Evolutionary conservation across 2,113 vertebrate species (phyloP), one percentile per base, ranked within the genome.

Genomic region (Gobius niger): DNA sequence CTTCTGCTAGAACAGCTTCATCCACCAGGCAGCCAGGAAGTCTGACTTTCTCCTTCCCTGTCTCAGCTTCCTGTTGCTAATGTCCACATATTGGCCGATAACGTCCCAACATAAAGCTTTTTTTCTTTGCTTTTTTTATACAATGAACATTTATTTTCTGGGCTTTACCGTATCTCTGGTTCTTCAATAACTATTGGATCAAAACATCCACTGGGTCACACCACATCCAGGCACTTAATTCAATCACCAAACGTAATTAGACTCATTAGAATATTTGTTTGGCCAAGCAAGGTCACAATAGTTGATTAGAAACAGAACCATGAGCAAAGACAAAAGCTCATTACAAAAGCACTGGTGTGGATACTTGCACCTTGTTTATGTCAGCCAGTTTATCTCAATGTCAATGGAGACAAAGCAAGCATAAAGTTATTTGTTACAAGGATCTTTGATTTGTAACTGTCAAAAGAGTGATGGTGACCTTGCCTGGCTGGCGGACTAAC

Each of bases 381-480:
- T 88, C 77, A 80, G 63, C 82, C 75, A 70, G 78, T 86, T 89
- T 77, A 89, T 84, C 87, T 82, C 90, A 92, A 91, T 90, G 90
- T 88, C 88, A 73, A 74, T 61, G 82, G 78, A 84, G 82, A 75
- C 81, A 84, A 82, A 85, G 82, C 74, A 78, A 82, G 68, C 84
- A 83, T 79, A 66, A 83, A 89, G 72, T 73, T 85, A 83, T 91
- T 92, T 91, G 85, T 89, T 85, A 82, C 84, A 85, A 84, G 85
- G 80, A 79, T 87, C 85, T 88, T 86, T 89, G 83, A 89, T 91
- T 92, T 90, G 85, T 82, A 72, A 60, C 47, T 87, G 89, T 83
- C 85, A 87, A 72, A 85, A 77, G 78, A 85, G 81, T 82, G 52
- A 72, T 61, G 72, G 66, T 88, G 91, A 93, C 90, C 92, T 93